Percentiles rank a stretch among this genome's conserved stretches.
phyloP scores from a whole-genome alignment of 2,113 vertebrate species.

The Channa argus region DNA sequence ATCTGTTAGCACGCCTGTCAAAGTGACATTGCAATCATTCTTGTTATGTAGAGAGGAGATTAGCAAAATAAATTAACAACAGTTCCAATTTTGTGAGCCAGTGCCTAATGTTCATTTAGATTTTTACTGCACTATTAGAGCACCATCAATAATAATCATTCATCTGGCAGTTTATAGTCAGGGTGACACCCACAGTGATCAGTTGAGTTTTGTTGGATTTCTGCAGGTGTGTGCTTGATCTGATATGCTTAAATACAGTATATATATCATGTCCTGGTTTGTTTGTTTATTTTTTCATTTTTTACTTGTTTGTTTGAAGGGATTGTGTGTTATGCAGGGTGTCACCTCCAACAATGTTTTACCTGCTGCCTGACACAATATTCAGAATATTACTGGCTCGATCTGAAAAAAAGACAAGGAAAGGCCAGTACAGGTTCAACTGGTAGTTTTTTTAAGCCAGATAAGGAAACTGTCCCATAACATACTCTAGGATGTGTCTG shows the following conservation, averaged over 20 bases:
- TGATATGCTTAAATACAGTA: conserved; percentile 26
- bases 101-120: conserved; percentile 40
- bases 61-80: conserved; percentile 42
- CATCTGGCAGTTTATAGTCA: conserved; percentile 29
- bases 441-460: not conserved
- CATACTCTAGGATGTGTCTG: too few relatives aligned
- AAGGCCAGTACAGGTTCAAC: not conserved
- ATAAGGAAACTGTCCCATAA: not conserved
- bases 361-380: not conserved
- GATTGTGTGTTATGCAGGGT: not conserved
- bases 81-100: conserved; percentile 42
- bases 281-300: not conserved
- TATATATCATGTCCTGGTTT: not conserved
- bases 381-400: not conserved
- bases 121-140: conserved; percentile 40
- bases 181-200: not conserved
- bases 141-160: conserved; percentile 39
- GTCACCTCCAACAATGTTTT: not conserved
- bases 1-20: conserved; percentile 3
- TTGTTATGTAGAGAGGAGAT: conserved; percentile 30
- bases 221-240: conserved; percentile 26
- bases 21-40: conserved; percentile 14
- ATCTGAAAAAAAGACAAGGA: conserved; percentile 18
- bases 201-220: conserved; percentile 24
- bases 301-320: conserved; percentile 4